Evolutionary conservation across 2,888 invertebrate species (phyloP).

Genomic region (Anticlea derivata): DNA sequence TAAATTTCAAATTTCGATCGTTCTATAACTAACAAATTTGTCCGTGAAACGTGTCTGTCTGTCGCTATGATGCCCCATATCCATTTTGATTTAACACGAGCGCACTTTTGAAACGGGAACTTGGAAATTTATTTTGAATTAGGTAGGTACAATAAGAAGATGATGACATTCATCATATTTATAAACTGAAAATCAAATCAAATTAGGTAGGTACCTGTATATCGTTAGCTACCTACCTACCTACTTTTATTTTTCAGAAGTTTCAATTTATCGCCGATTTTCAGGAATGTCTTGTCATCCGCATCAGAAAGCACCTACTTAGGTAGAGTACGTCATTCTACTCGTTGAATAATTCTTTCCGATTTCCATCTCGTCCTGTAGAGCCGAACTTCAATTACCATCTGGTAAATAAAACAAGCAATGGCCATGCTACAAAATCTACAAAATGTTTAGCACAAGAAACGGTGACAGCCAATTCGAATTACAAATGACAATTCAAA

Average conservation of each 20-base stretch:
- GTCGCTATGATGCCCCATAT: constrained; percentile 10
- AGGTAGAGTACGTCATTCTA: too few relatives aligned
- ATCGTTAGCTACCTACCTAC: too few relatives aligned
- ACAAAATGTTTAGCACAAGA: constrained; percentile 26
- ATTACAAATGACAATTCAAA: constrained; percentile 33
- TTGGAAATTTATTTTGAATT: too few relatives aligned
- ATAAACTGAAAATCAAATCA: too few relatives aligned
- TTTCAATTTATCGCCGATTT: neutral
- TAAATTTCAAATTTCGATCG: constrained; percentile 57
- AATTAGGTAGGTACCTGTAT: too few relatives aligned
- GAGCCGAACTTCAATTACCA: neutral
- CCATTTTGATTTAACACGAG: constrained; percentile 14
- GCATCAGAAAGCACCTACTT: neutral
- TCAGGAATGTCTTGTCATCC: neutral
- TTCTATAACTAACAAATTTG: constrained; percentile 46
- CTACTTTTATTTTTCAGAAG: neutral
- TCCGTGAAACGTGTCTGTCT: constrained; percentile 51
- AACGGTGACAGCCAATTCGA: constrained; percentile 24
- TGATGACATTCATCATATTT: too few relatives aligned
- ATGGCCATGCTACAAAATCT: too few relatives aligned
- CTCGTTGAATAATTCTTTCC: neutral
- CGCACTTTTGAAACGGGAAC: constrained; percentile 2
- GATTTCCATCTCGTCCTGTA: constrained; percentile 1
- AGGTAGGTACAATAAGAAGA: too few relatives aligned
- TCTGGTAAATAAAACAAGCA: constrained; percentile 21